Evolutionary conservation across 2,113 vertebrate species (phyloP).

Genomic region (Harpagus bidentatus): DNA sequence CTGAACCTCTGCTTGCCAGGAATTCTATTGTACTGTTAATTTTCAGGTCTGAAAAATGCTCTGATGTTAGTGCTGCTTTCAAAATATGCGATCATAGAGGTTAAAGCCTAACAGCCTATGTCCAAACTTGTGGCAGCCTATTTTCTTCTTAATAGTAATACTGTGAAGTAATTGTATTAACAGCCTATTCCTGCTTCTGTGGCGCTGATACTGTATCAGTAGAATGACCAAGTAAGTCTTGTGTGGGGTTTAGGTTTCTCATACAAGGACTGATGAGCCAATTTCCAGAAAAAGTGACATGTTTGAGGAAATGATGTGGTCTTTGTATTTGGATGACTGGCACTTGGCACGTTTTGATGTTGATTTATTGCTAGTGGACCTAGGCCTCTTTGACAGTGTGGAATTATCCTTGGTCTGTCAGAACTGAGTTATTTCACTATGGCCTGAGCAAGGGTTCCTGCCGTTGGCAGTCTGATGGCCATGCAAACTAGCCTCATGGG

Average conservation of each 20-base stretch:
- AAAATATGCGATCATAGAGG: not conserved
- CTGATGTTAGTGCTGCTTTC: not conserved
- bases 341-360: not conserved
- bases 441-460: not conserved
- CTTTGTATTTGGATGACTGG: not conserved
- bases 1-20: not conserved
- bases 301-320: not conserved
- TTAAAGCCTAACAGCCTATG: not conserved
- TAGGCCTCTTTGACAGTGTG: not conserved
- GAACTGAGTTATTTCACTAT: not conserved
- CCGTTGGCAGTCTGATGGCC: not conserved
- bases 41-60: not conserved
- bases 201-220: rapidly evolving
- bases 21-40: not conserved
- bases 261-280: not conserved
- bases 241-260: not conserved
- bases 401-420: not conserved
- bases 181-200: not conserved
- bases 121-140: not conserved
- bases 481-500: not conserved
- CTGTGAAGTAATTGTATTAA: not conserved
- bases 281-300: not conserved
- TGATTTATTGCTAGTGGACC: not conserved
- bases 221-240: not conserved
- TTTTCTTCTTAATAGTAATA: not conserved